Conservation (phyloP, 1,140 invertebrate species). For the Solen grandis region DNA sequence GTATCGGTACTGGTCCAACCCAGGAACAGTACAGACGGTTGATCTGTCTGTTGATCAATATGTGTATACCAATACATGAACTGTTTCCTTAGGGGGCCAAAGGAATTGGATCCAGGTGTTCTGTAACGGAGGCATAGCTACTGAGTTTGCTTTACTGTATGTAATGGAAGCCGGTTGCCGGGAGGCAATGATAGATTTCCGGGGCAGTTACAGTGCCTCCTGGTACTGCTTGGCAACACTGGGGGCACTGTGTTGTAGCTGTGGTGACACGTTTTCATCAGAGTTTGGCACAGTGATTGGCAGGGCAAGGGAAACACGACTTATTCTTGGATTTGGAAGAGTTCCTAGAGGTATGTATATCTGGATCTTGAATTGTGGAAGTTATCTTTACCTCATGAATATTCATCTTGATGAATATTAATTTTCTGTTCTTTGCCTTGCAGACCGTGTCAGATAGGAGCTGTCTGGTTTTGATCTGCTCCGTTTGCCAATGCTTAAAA, state of each 20-base stretch:
- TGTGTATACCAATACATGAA: too few species aligned
- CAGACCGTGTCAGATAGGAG: too few species aligned
- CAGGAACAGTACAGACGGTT: too few species aligned
- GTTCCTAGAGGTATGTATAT: constrained; percentile 91
- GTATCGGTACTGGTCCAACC: too few species aligned
- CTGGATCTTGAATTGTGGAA: too few species aligned
- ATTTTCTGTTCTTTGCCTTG: too few species aligned
- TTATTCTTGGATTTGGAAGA: constrained; percentile 88
- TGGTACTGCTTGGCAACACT: constrained; percentile 90
- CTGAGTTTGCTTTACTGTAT: constrained; percentile 89
- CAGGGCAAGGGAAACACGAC: constrained; percentile 84
- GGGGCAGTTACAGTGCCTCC: constrained; percentile 88
- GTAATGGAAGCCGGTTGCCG: constrained; percentile 89
- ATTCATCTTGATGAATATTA: too few species aligned
- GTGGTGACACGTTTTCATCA: constrained; percentile 95
- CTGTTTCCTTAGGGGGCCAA: constrained; percentile 87
- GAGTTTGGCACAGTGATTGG: constrained; percentile 91
- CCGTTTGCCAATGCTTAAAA: too few species aligned
- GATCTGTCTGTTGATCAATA: too few species aligned
- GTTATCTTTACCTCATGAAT: too few species aligned
- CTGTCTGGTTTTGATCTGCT: too few species aligned
- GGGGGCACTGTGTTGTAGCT: constrained; percentile 90
- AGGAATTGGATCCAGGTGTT: constrained; percentile 95
- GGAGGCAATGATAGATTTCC: constrained; percentile 91
- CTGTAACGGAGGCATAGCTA: constrained; percentile 93